Percentiles rank a stretch among this genome's conserved stretches.
These are phyloP conservation scores for Pelobates cultripes DNA, from an alignment of 2,797 vertebrate genomes.

Conservation along the genomic window DNA sequence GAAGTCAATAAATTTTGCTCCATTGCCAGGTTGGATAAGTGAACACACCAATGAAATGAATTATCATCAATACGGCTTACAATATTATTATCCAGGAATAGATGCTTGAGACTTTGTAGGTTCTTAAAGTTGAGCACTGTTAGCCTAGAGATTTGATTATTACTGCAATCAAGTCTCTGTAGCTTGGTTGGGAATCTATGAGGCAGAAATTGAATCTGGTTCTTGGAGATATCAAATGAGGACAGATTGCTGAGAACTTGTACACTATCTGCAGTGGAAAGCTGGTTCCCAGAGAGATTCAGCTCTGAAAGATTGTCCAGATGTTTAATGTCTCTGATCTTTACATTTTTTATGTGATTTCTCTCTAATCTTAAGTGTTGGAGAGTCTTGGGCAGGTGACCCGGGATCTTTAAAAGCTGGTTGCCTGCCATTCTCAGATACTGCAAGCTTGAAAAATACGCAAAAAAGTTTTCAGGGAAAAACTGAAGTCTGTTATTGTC, in stretches of 20 bases:
- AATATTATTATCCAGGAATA: slow-evolving; percentile 80
- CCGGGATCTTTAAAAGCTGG: slow-evolving; percentile 71
- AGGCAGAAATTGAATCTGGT: slow-evolving; percentile 73
- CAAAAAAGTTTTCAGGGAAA: slow-evolving; percentile 69
- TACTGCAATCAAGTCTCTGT: slow-evolving; percentile 79
- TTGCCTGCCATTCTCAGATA: slow-evolving; percentile 78
- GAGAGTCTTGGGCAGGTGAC: slow-evolving; percentile 73
- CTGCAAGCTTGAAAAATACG: slow-evolving; percentile 67
- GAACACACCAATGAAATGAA: slow-evolving; percentile 72
- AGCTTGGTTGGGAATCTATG: slow-evolving; percentile 69
- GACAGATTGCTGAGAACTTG: slow-evolving; percentile 75
- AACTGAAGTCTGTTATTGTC: slow-evolving; percentile 72
- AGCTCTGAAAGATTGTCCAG: slow-evolving; percentile 74
- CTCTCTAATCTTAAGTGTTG: slow-evolving; percentile 76
- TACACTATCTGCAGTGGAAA: slow-evolving; percentile 72
- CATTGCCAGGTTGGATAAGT: slow-evolving; percentile 77
- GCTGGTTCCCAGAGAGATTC: slow-evolving; percentile 74
- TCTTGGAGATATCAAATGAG: slow-evolving; percentile 74
- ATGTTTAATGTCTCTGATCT: slow-evolving; percentile 71
- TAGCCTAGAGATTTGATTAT: slow-evolving; percentile 74
- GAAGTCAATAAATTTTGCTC: slow-evolving; percentile 78
- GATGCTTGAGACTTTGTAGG: slow-evolving; percentile 74
- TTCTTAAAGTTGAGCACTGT: slow-evolving; percentile 71
- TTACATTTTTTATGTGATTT: slow-evolving; percentile 73
- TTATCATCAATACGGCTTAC: slow-evolving; percentile 74